phyloP scores from a whole-genome alignment of 2,888 invertebrate species.

The Muschampia plurimacula region DNA sequence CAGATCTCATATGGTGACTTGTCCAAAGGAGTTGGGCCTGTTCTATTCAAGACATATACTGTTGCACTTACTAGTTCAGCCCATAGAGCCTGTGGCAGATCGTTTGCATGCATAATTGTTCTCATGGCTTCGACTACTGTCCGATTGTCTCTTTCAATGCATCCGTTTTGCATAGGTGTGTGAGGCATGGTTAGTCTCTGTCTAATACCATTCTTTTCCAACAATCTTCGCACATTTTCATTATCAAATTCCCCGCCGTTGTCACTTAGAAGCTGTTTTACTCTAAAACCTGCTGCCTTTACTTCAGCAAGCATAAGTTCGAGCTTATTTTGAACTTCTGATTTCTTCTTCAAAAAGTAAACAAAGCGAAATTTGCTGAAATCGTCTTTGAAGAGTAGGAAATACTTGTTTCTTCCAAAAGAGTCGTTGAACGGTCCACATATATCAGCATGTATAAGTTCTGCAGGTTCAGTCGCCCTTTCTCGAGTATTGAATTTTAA shows the following conservation, averaged over 20 bases:
- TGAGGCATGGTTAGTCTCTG: not conserved
- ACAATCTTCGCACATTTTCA: not conserved
- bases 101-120: not conserved
- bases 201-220: not conserved
- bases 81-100: not conserved
- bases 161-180: not conserved
- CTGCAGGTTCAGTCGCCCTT: not conserved
- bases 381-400: not conserved
- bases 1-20: not conserved
- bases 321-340: not conserved
- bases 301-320: not conserved
- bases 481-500: not conserved
- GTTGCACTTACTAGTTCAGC: not conserved
- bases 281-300: not conserved
- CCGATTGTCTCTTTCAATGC: not conserved
- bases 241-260: not conserved
- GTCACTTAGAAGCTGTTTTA: not conserved
- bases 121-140: not conserved
- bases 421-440: not conserved
- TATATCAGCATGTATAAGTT: not conserved
- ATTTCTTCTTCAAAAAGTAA: not conserved
- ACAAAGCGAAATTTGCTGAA: not conserved
- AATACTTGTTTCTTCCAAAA: not conserved
- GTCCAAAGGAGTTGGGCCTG: not conserved
- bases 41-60: not conserved